These are phyloP conservation scores for Agonopterix subpropinquella DNA, from an alignment of 2,888 invertebrate species.

Conservation along the genomic window DNA sequence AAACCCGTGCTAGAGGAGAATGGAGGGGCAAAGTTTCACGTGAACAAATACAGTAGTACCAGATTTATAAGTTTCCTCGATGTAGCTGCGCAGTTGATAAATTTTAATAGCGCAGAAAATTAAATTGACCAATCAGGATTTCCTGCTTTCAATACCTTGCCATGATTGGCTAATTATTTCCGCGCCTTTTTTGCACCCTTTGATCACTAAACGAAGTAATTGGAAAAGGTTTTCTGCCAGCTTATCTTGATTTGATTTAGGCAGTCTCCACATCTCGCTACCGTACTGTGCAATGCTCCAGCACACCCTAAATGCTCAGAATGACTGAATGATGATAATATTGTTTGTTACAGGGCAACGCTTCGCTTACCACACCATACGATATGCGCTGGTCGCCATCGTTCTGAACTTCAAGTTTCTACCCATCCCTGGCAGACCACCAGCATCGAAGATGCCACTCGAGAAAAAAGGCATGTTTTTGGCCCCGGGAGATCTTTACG, in stretches of 20 bases:
- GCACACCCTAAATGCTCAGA: background rate
- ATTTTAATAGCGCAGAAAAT: too few relatives aligned
- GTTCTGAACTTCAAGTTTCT: conserved; percentile 21
- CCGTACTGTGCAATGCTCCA: background rate
- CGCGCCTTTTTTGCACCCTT: too few relatives aligned
- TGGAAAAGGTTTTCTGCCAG: too few relatives aligned
- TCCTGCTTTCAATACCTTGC: too few relatives aligned
- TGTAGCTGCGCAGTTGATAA: too few relatives aligned
- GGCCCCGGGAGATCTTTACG: conserved; percentile 18
- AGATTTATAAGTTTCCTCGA: too few relatives aligned
- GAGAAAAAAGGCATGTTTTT: conserved; percentile 24
- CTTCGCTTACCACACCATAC: conserved; percentile 24
- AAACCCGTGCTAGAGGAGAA: too few relatives aligned
- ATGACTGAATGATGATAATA: background rate
- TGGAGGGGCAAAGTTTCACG: too few relatives aligned
- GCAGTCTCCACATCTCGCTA: background rate
- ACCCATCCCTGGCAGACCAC: conserved; percentile 12
- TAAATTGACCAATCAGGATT: too few relatives aligned
- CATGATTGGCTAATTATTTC: too few relatives aligned
- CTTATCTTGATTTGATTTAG: background rate
- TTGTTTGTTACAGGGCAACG: conserved; percentile 25
- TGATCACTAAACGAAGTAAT: too few relatives aligned
- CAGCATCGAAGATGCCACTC: conserved; percentile 16
- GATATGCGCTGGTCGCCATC: conserved; percentile 22
- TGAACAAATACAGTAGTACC: too few relatives aligned